Evolutionary conservation across 1,140 invertebrate species (phyloP).

Genomic region (Aphis craccivora): DNA sequence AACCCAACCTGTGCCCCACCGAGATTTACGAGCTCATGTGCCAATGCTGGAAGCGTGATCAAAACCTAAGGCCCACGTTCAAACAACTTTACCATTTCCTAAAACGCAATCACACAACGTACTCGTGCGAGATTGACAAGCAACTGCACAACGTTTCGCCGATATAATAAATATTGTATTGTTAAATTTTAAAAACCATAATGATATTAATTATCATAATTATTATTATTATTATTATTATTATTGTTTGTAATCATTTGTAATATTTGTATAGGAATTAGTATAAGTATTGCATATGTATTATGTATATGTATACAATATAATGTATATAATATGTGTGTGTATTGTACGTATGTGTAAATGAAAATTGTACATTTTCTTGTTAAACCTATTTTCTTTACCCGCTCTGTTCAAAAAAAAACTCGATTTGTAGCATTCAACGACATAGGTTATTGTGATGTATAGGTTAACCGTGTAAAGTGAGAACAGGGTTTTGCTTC

Average conservation of each 20-base stretch:
- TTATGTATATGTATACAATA: not conserved
- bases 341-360: not conserved
- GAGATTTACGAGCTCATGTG: slow-evolving; percentile 81
- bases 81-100: slow-evolving; percentile 80
- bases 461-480: slow-evolving; percentile 47
- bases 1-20: slow-evolving; percentile 76
- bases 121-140: slow-evolving; percentile 54
- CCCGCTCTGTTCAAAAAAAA: slow-evolving; percentile 10
- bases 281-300: not conserved
- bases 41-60: slow-evolving; percentile 79
- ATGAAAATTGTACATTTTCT: slow-evolving; percentile 18
- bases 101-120: slow-evolving; percentile 65
- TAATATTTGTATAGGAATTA: slow-evolving; percentile 6
- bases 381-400: slow-evolving; percentile 13
- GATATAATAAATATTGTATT: not conserved
- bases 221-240: not conserved
- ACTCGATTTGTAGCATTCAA: not conserved
- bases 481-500: slow-evolving; percentile 56
- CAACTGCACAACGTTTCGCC: slow-evolving; percentile 52
- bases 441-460: not conserved
- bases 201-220: not conserved
- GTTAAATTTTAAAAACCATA: not conserved
- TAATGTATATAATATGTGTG: not conserved
- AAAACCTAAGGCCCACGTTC: slow-evolving; percentile 74
- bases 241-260: not conserved